Evolutionary conservation across 92 coral and sea anemone genomes (phyloP).

Genomic region (Epizoanthus illoricatus): DNA sequence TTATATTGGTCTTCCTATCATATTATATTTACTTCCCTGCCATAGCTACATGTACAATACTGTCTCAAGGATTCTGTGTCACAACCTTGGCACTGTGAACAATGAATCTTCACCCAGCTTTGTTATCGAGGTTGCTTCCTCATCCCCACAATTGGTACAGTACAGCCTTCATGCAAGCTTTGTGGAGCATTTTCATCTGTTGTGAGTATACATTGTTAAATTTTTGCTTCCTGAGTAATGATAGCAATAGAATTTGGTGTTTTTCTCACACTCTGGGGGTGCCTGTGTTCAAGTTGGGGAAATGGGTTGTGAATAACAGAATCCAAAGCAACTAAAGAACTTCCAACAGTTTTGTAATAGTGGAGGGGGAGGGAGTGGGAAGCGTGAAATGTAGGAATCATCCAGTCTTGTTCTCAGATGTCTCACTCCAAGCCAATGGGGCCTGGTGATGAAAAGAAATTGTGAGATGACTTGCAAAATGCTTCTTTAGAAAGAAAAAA

Average conservation of each 20-base stretch:
- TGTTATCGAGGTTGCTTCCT: conserved; percentile 75
- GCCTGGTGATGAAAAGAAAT: too few relatives aligned
- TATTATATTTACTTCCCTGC: background rate
- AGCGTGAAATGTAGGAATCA: too few relatives aligned
- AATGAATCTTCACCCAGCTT: conserved; percentile 32
- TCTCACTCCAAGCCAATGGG: too few relatives aligned
- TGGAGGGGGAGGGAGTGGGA: too few relatives aligned
- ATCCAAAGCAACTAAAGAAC: too few relatives aligned
- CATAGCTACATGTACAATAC: conserved; percentile 49
- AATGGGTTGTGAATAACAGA: too few relatives aligned
- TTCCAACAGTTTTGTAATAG: too few relatives aligned
- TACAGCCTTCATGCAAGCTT: conserved; percentile 70
- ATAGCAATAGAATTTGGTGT: background rate
- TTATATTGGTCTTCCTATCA: too few relatives aligned
- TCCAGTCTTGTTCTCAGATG: too few relatives aligned
- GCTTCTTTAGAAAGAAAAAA: too few relatives aligned
- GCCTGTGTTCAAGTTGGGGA: background rate
- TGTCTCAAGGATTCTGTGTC: conserved; percentile 77
- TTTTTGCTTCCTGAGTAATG: background rate
- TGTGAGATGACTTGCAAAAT: too few relatives aligned
- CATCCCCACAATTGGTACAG: conserved; percentile 56
- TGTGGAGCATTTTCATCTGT: conserved; percentile 60
- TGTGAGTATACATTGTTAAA: conserved; percentile 38
- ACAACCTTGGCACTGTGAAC: conserved; percentile 49
- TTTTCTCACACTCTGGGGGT: background rate